Evolutionary conservation across 2,113 vertebrate genomes (phyloP).

Genomic region (Cebus imitator): DNA sequence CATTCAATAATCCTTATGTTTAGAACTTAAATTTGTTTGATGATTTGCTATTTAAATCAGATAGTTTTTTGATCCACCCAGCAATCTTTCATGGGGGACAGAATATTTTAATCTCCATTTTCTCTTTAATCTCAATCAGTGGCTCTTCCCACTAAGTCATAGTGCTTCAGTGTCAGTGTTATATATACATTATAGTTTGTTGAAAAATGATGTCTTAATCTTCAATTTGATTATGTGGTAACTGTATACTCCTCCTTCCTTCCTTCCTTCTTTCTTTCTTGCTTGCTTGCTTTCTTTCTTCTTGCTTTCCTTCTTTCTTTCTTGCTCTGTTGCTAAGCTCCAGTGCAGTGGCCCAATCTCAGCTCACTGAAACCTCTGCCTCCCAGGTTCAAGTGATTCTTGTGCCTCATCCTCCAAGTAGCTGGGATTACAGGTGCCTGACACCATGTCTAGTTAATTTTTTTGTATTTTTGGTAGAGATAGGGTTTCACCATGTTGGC

Average conservation of each 20-base stretch:
- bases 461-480: not conserved
- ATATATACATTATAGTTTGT: not conserved
- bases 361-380: not conserved
- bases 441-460: not conserved
- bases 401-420: not conserved
- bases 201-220: not conserved
- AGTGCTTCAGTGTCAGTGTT: not conserved
- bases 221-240: not conserved
- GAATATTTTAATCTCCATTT: not conserved
- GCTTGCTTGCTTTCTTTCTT: no score
- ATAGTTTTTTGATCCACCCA: not conserved
- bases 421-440: not conserved
- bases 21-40: not conserved
- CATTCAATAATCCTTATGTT: not conserved
- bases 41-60: not conserved
- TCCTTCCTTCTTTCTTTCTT: no score
- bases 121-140: not conserved
- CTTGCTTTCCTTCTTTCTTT: accelerated
- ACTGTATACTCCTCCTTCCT: not conserved
- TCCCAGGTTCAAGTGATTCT: not conserved
- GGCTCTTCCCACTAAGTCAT: not conserved
- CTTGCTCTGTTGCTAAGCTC: not conserved
- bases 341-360: not conserved
- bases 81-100: not conserved
- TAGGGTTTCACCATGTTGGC: not conserved